Evolutionary conservation across 2,797 vertebrate genomes (phyloP).

Genomic region (Strix occidentalis): DNA sequence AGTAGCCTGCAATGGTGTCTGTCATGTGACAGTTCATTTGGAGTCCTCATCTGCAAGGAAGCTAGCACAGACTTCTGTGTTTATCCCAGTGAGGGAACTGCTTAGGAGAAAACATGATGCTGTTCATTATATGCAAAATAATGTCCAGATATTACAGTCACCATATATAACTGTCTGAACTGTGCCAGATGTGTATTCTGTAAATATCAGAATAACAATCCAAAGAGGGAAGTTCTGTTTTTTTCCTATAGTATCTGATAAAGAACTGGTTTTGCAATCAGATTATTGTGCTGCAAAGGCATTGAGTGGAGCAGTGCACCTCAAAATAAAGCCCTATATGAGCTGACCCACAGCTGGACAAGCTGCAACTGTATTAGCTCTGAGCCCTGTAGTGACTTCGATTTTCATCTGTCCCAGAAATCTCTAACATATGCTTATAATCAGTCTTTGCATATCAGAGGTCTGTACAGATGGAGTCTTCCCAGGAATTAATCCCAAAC

Average conservation of each 20-base stretch:
- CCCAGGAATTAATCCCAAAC: slow-evolving; percentile 46
- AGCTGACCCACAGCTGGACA: slow-evolving; percentile 12
- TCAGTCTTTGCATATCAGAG: slow-evolving; percentile 29
- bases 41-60: background rate
- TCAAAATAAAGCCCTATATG: background rate
- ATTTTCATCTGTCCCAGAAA: slow-evolving; percentile 41
- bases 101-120: background rate
- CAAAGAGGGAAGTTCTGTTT: background rate
- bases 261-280: background rate
- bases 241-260: background rate
- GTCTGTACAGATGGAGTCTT: slow-evolving; percentile 39
- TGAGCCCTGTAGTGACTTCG: background rate
- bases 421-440: slow-evolving; percentile 45
- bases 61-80: background rate
- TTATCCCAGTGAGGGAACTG: background rate
- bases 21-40: background rate
- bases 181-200: background rate
- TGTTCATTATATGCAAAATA: background rate
- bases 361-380: background rate
- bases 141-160: background rate
- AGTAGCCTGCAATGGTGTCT: background rate
- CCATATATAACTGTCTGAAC: background rate
- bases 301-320: background rate
- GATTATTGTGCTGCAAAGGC: background rate
- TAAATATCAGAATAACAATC: background rate